Conservation (phyloP, 2,113 vertebrate genomes). For the Orcinus orca region DNA sequence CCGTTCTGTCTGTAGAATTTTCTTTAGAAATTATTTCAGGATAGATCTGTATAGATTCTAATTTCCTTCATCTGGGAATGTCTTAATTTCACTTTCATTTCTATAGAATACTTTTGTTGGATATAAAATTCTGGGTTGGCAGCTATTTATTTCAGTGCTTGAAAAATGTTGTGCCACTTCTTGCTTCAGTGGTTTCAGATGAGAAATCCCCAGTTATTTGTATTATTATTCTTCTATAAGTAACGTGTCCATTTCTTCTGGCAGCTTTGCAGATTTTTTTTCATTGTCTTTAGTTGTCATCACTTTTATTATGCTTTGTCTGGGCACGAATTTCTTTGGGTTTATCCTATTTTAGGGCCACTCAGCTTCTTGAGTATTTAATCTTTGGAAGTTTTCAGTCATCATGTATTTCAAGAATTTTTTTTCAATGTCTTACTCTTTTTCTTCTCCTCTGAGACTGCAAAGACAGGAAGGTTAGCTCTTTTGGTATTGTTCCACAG, state of each 20-base stretch:
- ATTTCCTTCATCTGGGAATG: background rate
- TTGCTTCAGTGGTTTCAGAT: background rate
- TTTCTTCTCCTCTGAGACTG: background rate
- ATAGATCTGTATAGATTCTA: background rate
- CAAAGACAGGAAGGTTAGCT: background rate
- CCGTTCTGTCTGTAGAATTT: background rate
- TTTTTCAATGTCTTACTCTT: background rate
- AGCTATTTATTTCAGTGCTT: background rate
- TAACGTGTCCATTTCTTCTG: background rate
- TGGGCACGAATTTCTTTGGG: background rate
- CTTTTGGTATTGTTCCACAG: background rate
- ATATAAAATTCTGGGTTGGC: background rate
- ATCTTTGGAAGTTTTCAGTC: background rate
- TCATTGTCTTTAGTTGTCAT: background rate
- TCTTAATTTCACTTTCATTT: background rate
- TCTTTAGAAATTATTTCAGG: background rate
- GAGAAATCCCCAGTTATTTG: background rate
- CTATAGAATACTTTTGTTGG: background rate
- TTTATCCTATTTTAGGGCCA: background rate
- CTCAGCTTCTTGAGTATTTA: background rate
- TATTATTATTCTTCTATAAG: background rate
- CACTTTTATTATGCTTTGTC: background rate
- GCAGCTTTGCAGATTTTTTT: background rate
- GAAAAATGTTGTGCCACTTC: background rate
- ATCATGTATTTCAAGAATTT: background rate